phyloP scores from a whole-genome alignment of 2,888 invertebrate species.

The Drosophila mulleri region DNA sequence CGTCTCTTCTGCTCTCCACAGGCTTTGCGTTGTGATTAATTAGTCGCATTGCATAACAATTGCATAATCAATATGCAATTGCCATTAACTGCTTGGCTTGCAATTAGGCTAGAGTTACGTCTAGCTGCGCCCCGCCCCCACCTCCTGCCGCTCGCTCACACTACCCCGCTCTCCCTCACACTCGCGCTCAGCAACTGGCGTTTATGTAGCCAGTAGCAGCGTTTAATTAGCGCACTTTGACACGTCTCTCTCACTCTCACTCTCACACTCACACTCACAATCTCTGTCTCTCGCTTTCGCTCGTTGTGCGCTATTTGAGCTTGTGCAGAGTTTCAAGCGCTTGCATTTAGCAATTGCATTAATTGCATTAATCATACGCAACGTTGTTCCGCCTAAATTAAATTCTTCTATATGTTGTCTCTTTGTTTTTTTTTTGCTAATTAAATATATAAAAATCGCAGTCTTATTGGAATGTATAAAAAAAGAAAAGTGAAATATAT shows the following conservation, averaged over 20 bases:
- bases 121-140: neutral
- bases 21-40: slow-evolving; percentile 50
- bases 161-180: neutral
- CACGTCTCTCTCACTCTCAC: slow-evolving; percentile 25
- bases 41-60: slow-evolving; percentile 73
- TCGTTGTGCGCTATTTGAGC: neutral
- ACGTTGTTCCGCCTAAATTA: slow-evolving; percentile 4
- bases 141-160: neutral
- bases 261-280: neutral
- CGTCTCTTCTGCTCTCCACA: neutral
- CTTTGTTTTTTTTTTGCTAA: neutral
- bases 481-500: neutral
- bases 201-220: slow-evolving; percentile 41
- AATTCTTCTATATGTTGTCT: neutral
- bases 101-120: slow-evolving; percentile 39
- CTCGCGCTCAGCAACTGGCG: slow-evolving; percentile 7
- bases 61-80: slow-evolving; percentile 77
- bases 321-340: slow-evolving; percentile 21
- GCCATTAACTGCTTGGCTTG: slow-evolving; percentile 56
- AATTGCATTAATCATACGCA: slow-evolving; percentile 54
- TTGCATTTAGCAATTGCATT: slow-evolving; percentile 31
- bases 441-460: neutral
- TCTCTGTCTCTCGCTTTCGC: neutral
- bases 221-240: slow-evolving; percentile 57
- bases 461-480: neutral